A percentile compares a stretch with the other conserved stretches of the same genome.
phyloP scores from a whole-genome alignment of 2,113 vertebrate genomes.

The Nanorana parkeri region DNA sequence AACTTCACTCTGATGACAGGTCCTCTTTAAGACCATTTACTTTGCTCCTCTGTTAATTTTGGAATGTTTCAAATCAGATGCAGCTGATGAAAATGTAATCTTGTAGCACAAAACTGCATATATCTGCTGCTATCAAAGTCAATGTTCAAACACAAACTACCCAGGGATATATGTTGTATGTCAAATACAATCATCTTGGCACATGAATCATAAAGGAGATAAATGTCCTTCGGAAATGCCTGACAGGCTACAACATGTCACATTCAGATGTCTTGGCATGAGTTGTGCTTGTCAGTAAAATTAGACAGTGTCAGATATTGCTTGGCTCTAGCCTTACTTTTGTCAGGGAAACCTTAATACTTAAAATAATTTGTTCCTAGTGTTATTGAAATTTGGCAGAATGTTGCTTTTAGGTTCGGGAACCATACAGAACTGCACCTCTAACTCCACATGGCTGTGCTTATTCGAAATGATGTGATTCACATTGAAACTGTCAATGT shows the following conservation, averaged over 20 bases:
- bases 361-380: slow-evolving; percentile 48
- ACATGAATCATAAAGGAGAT: slow-evolving; percentile 66
- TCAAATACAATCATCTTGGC: slow-evolving; percentile 76
- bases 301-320: slow-evolving; percentile 63
- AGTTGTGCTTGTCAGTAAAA: slow-evolving; percentile 66
- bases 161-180: slow-evolving; percentile 75
- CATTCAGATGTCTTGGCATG: slow-evolving; percentile 66
- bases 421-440: slow-evolving; percentile 34
- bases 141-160: slow-evolving; percentile 68
- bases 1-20: no score
- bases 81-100: slow-evolving; percentile 64
- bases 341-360: slow-evolving; percentile 57
- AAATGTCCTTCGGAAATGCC: slow-evolving; percentile 69
- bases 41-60: not conserved
- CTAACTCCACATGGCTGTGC: not conserved
- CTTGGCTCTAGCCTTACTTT: slow-evolving; percentile 66
- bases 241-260: slow-evolving; percentile 73
- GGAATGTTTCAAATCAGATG: not conserved
- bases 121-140: slow-evolving; percentile 68
- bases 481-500: slow-evolving; percentile 44
- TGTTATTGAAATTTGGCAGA: slow-evolving; percentile 48
- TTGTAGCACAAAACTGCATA: slow-evolving; percentile 65
- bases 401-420: slow-evolving; percentile 43
- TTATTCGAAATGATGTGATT: slow-evolving; percentile 42
- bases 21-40: no score